Evolutionary conservation across 2,113 vertebrate species (phyloP).

Genomic region (Perca fluviatilis): DNA sequence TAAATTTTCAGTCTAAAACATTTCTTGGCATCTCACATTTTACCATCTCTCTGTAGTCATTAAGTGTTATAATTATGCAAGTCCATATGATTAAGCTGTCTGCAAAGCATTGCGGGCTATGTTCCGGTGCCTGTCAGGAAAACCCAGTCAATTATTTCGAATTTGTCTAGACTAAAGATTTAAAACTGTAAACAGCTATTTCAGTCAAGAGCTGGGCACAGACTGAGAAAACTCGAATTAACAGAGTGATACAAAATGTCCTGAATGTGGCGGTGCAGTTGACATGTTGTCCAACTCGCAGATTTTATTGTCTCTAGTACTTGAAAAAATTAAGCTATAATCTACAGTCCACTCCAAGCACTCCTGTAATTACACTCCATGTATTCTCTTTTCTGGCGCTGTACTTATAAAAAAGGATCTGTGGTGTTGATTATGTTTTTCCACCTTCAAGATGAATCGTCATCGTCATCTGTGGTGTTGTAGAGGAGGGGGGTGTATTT

Average conservation of each 20-base stretch:
- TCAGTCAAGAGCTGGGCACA: neutral
- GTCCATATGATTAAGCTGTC: neutral
- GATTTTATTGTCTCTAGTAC: too few species aligned
- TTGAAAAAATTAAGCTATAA: too few species aligned
- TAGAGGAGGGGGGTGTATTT: too few species aligned
- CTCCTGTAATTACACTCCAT: too few species aligned
- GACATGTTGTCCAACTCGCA: slow-evolving; percentile 26
- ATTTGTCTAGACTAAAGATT: slow-evolving; percentile 27
- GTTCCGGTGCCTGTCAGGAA: neutral
- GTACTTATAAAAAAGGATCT: too few species aligned
- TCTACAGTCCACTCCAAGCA: too few species aligned
- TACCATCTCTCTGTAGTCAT: neutral
- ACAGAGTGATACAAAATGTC: slow-evolving; percentile 7
- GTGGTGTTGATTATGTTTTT: too few species aligned
- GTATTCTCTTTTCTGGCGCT: too few species aligned
- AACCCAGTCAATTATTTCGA: slow-evolving; percentile 35
- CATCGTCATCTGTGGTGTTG: too few species aligned
- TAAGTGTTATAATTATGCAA: slow-evolving; percentile 1
- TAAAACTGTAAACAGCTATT: slow-evolving; percentile 23
- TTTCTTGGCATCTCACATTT: neutral
- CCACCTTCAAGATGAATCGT: too few species aligned
- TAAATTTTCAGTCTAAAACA: neutral
- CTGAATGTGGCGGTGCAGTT: neutral
- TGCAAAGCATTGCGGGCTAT: neutral
- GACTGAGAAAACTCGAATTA: slow-evolving; percentile 33